Evolutionary conservation across 2,113 vertebrate genomes (phyloP).

Genomic region (Halichoerus grypus): DNA sequence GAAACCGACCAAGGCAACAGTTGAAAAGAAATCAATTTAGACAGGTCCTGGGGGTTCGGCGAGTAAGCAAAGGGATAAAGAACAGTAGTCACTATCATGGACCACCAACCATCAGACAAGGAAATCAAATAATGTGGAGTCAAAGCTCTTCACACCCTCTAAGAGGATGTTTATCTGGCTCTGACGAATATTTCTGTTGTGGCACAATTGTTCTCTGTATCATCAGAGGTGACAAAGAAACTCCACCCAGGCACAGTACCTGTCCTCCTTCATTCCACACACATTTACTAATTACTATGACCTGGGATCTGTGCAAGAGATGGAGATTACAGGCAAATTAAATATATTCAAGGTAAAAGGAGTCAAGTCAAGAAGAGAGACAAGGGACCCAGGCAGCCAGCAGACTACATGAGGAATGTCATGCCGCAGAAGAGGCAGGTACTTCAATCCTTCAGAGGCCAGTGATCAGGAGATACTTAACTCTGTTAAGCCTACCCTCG

Average conservation of each 20-base stretch:
- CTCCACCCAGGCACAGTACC: background rate
- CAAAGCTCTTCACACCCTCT: background rate
- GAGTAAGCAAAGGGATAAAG: background rate
- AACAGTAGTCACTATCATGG: background rate
- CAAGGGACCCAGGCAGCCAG: background rate
- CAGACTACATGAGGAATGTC: background rate
- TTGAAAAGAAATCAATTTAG: constrained; percentile 19
- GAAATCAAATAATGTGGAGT: background rate
- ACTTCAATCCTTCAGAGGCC: constrained; percentile 42
- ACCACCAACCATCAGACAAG: background rate
- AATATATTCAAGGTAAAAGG: background rate
- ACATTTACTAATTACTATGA: background rate
- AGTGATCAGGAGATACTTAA: constrained; percentile 13
- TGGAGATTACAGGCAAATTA: constrained; percentile 17
- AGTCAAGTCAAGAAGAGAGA: background rate
- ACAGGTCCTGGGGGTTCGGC: background rate
- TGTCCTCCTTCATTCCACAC: background rate
- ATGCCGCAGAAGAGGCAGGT: background rate
- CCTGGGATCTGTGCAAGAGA: background rate
- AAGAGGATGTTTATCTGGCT: background rate
- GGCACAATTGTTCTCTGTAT: background rate
- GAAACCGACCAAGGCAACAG: background rate
- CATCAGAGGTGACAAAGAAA: background rate
- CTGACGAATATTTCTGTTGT: constrained; percentile 16
- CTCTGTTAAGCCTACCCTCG: constrained; percentile 8